A percentile compares a stretch with the other conserved stretches of the same genome.
Conservation (phyloP, 2,888 invertebrate species). For the Xestia c-nigrum region DNA sequence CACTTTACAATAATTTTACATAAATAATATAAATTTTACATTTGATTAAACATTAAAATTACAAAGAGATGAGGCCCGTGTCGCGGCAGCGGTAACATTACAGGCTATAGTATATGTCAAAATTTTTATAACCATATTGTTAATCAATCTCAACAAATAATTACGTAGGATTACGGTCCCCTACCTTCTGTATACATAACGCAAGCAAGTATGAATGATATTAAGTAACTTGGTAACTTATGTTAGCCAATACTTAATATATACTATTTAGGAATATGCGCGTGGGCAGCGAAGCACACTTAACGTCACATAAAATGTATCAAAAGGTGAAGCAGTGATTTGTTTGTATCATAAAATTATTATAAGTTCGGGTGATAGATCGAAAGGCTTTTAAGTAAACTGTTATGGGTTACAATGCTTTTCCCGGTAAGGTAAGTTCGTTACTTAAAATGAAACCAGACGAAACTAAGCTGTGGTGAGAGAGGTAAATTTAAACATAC, state of each 20-base stretch:
- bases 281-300: slow-evolving; percentile 51
- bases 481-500: neutral
- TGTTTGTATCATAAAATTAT: slow-evolving; percentile 43
- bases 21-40: neutral
- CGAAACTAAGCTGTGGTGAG: neutral
- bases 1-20: neutral
- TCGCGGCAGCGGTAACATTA: neutral
- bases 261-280: slow-evolving; percentile 50
- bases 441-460: neutral
- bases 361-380: slow-evolving; percentile 1
- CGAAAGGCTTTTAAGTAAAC: slow-evolving; percentile 4
- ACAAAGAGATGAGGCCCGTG: neutral
- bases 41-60: neutral
- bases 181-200: slow-evolving; percentile 22
- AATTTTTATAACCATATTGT: neutral
- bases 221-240: slow-evolving; percentile 47
- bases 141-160: slow-evolving; percentile 16
- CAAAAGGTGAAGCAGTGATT: slow-evolving; percentile 43
- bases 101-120: neutral
- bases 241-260: slow-evolving; percentile 50
- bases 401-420: neutral
- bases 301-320: slow-evolving; percentile 53
- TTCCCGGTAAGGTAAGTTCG: neutral
- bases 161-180: slow-evolving; percentile 20
- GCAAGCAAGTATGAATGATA: slow-evolving; percentile 48